These are phyloP conservation scores for Poeciliopsis occidentalis DNA, from an alignment of 2,113 vertebrate species.

Conservation along the genomic window DNA sequence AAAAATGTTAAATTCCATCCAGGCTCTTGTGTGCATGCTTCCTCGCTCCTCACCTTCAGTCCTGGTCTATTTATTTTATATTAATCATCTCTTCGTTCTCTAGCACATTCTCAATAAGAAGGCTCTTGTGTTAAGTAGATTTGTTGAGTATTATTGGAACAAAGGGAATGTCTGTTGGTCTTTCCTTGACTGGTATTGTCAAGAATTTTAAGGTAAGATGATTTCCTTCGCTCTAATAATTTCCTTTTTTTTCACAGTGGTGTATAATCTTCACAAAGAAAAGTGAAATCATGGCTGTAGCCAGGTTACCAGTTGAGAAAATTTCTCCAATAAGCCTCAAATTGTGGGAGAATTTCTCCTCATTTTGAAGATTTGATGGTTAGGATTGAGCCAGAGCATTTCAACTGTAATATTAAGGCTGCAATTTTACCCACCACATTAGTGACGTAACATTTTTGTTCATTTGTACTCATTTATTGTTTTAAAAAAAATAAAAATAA, in stretches of 20 bases:
- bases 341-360: background rate
- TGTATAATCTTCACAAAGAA: background rate
- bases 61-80: slow-evolving; percentile 64
- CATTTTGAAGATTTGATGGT: slow-evolving; percentile 5
- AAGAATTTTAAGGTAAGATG: slow-evolving; percentile 34
- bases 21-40: slow-evolving; percentile 45
- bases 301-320: background rate
- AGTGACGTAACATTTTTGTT: background rate
- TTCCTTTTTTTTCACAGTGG: background rate
- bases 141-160: slow-evolving; percentile 69
- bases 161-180: slow-evolving; percentile 58
- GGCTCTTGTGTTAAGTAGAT: slow-evolving; percentile 67
- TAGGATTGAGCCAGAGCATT: background rate
- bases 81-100: slow-evolving; percentile 69
- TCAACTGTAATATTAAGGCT: background rate
- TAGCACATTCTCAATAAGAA: slow-evolving; percentile 55
- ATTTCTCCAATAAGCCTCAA: background rate
- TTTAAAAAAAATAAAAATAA: no score
- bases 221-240: slow-evolving; percentile 26
- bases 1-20: slow-evolving; percentile 51
- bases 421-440: background rate
- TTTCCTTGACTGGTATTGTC: slow-evolving; percentile 54
- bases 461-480: background rate
- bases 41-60: slow-evolving; percentile 42
- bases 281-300: background rate